phyloP scores from a whole-genome alignment of 2,113 vertebrate genomes.

The Lanius ludovicianus region DNA sequence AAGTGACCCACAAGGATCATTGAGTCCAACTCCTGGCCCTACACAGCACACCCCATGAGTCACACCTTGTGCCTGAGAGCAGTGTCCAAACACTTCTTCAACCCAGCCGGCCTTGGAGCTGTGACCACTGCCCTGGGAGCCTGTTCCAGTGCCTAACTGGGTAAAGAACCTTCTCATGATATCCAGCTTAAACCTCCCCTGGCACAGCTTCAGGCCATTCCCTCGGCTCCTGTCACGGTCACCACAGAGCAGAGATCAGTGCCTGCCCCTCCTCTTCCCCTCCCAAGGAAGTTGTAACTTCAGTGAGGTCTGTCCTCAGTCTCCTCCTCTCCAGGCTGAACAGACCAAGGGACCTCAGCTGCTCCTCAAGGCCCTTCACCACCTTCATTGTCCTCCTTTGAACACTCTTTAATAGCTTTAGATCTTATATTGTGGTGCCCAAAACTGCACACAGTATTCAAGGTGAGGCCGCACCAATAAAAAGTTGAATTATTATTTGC shows the following conservation, averaged over 20 bases:
- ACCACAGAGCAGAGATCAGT: background rate
- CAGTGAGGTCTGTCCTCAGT: background rate
- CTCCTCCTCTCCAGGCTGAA: background rate
- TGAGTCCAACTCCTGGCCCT: rapidly evolving
- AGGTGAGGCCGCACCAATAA: rapidly evolving
- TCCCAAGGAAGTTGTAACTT: rapidly evolving
- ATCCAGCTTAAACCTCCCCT: rapidly evolving
- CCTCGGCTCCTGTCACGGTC: background rate
- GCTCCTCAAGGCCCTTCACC: rapidly evolving
- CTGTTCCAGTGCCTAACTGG: rapidly evolving
- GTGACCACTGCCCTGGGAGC: background rate
- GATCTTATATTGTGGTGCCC: background rate
- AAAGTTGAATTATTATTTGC: background rate
- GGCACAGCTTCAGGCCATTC: background rate
- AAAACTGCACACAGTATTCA: background rate
- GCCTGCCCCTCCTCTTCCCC: background rate
- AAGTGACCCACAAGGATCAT: background rate
- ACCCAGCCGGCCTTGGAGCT: rapidly evolving
- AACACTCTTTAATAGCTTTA: background rate
- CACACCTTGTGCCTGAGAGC: rapidly evolving
- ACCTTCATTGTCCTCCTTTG: background rate
- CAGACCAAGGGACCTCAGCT: rapidly evolving
- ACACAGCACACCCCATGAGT: too few relatives aligned
- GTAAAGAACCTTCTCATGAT: rapidly evolving
- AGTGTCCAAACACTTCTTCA: rapidly evolving